Percentiles rank a stretch among this genome's conserved stretches.
phyloP scores from a whole-genome alignment of 1,140 invertebrate genomes.

The Copidosoma floridanum region DNA sequence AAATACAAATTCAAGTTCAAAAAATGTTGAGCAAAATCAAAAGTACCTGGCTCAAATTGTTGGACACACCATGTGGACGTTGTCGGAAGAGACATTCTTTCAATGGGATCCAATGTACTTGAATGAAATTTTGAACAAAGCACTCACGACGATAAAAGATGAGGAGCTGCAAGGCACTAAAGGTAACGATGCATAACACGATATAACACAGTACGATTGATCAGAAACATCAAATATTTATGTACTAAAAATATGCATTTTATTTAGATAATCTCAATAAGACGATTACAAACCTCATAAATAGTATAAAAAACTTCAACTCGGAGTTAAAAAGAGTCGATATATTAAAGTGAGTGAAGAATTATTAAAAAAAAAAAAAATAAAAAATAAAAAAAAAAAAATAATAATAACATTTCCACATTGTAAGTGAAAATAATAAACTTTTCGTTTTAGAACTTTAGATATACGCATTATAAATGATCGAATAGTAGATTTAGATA shows the following conservation, averaged over 20 bases:
- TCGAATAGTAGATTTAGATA: slow-evolving; percentile 43
- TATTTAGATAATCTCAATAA: slow-evolving; percentile 32
- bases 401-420: too few relatives aligned
- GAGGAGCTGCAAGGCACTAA: slow-evolving; percentile 27
- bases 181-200: slow-evolving; percentile 33
- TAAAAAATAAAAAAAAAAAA: slow-evolving; percentile 10
- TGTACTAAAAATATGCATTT: not conserved
- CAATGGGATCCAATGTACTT: slow-evolving; percentile 46
- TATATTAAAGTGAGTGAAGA: slow-evolving; percentile 32
- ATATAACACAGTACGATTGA: not conserved
- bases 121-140: slow-evolving; percentile 31
- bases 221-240: too few relatives aligned
- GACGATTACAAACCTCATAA: slow-evolving; percentile 26
- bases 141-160: slow-evolving; percentile 33
- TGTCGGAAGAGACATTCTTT: slow-evolving; percentile 48
- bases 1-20: slow-evolving; percentile 19
- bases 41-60: slow-evolving; percentile 43
- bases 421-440: too few relatives aligned
- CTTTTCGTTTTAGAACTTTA: slow-evolving; percentile 37
- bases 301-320: slow-evolving; percentile 30
- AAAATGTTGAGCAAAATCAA: slow-evolving; percentile 18
- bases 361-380: slow-evolving; percentile 3
- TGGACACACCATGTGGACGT: slow-evolving; percentile 42
- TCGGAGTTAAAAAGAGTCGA: slow-evolving; percentile 31
- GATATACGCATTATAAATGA: slow-evolving; percentile 48